Evolutionary conservation across 2,113 vertebrate genomes (phyloP), one percentile per base, ranked within the genome.

Genomic region (Hemichromis elongatus): DNA sequence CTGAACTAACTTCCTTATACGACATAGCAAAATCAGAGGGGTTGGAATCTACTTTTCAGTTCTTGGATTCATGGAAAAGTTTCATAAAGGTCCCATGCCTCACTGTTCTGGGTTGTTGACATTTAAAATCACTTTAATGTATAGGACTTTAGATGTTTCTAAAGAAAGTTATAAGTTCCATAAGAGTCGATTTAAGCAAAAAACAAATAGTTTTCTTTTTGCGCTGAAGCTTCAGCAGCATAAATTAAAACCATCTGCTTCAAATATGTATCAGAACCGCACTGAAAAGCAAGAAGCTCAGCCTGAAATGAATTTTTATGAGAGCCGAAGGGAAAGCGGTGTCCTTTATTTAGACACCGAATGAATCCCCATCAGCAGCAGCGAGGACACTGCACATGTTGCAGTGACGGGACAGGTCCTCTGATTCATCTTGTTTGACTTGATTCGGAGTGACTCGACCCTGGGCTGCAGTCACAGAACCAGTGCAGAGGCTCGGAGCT

Each of bases 361-460:
- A 37, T 56, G 85, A 80, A 56, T 79, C 79, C 47, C 55, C 45
- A 55, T 30, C 88, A 57, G 81, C 84, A 68, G 30, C 73, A 63
- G 57, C 6, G 9, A 78, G 26, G 30, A 50, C 42, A 14, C 21
- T 1, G 21, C 57, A 56, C 68, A 55, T 16, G 45, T 63, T 24
- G 28, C 55, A 5, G 61, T 18, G 66, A 81, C 77, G 18, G 45
- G 68, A 82, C 24, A 75, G 57, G 19, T 30, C 55, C 19, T 63
- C 55, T 53, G 68, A 86, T 82, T 90, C 19, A 21, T 53, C 28
- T 45, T 19, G 7, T 50, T 75, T 61, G 88, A 88, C 61, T 86
- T 89, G 73, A 91, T 84, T 56, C 8, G 9, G 8, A 86, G 61
- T 80, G 86, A 90, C 89, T 83, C 21, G 26, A 85, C 81, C 79